Evolutionary conservation across 2,888 invertebrate species (phyloP), one percentile per base, ranked within the genome.

Genomic region (Acrobeloides nanus): DNA sequence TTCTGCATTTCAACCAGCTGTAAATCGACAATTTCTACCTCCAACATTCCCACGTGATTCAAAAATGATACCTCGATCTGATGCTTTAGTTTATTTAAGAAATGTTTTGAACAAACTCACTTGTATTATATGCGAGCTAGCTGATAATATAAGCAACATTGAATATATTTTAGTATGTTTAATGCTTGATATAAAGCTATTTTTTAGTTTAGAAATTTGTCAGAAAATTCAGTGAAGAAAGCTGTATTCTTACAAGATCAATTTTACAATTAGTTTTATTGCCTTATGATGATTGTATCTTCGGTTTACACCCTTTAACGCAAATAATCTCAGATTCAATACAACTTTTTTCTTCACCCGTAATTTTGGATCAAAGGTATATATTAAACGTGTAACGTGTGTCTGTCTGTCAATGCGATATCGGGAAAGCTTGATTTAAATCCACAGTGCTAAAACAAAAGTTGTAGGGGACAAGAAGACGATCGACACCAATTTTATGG

Each of bases 11-110:
- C 90, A 93, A 73, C 89, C 92, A 4, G 83, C 89, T 76, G 86
- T 92, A 38, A 95, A 93, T 78, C 92, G 92, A 76, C 82, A 92
- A 39, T 80, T 92, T 38, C 80, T 93, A 45, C 93, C 93, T 17
- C 93, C 93, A 0, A 92, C 93, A 23, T 95, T 95, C 79, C 95
- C 95, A 0, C 83, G 95, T 18, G 92, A 89, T 76, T 89, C 90
- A 0, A 85, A 87, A 76, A 89, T 93, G 68, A 86, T 86, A 63
- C 55, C 61, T n/a, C 79, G 84, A 59, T 77, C 80, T 41, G 87
- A 87, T 72, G 87, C 90, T 27, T 75, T 89, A 53, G 80, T 81
- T 57, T 87, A 87, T 74, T 82, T 87, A 70, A 84, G 86, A 66
- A 84, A 84, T 71, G 81, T 92, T 64, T 81, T 89, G n/a, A 81